A percentile compares a stretch with the other conserved stretches of the same genome.
phyloP scores from a whole-genome alignment of 2,113 vertebrate genomes.

The Erpornis zantholeuca region DNA sequence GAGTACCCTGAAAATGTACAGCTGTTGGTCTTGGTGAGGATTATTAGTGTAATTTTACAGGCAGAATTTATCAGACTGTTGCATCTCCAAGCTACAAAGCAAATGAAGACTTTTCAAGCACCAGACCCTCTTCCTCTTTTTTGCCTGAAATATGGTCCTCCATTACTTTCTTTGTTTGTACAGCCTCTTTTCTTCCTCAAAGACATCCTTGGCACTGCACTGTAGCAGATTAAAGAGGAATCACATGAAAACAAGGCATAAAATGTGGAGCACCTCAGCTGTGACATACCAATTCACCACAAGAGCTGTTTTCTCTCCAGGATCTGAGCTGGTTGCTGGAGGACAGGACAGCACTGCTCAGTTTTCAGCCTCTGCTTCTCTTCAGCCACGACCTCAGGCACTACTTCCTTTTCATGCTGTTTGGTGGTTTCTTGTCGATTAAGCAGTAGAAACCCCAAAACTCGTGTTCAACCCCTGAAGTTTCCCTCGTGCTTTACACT shows the following conservation, averaged over 20 bases:
- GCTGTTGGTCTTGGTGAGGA: not conserved
- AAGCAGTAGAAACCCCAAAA: not conserved
- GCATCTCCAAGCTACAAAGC: not conserved
- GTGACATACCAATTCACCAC: not conserved
- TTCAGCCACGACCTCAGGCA: not conserved
- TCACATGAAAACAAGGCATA: not conserved
- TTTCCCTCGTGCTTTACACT: not conserved
- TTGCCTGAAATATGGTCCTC: not conserved
- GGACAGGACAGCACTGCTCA: not conserved
- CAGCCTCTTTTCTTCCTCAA: not conserved
- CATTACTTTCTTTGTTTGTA: not conserved
- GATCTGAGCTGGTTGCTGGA: not conserved
- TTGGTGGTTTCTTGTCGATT: not conserved
- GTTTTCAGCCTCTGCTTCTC: not conserved
- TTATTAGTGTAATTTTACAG: not conserved
- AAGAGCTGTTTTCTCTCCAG: not conserved
- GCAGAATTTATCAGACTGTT: not conserved
- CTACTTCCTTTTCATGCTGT: not conserved
- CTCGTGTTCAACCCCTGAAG: not conserved
- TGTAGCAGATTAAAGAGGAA: not conserved
- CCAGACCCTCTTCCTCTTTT: not conserved
- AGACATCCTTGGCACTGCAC: rapidly evolving
- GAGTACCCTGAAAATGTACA: not conserved
- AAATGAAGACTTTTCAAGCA: not conserved
- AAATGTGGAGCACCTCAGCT: not conserved